Base-by-base conservation (phyloP, 2,888 invertebrate species). In the Hypercompe scribonia region DNA sequence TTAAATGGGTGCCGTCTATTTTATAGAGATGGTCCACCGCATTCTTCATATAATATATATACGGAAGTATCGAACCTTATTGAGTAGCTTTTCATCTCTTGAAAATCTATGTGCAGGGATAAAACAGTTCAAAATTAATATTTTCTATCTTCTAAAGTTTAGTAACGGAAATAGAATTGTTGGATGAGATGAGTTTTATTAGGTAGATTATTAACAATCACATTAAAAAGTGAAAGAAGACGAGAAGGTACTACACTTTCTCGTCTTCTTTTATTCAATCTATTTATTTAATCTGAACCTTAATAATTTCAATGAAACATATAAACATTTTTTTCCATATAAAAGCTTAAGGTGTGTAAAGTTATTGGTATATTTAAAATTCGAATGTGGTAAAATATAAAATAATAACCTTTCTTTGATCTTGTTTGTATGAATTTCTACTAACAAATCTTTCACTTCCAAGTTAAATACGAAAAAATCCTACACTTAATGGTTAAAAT, bases 1-100 rank as follows among this genome's bases (percentile, higher is more conserved):
- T 90, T 84, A 87, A 89, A 88, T 85, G 85, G 86, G 69, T 79
- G 81, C 81, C 81, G 81, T 74, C 77, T 74, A 83, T 82, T 84
- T 77, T 72, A 74, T 70, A 75, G 58, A 83, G 77, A 82, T 81
- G 77, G 70, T 61, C 71, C 74, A 78, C 70, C 46, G 70, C 68
- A 79, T 81, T 82, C 84, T 86, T 84, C 84, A 84, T 84, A 78
- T 78, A 65, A 28, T 18, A 42, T 42, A 42, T 28, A 42, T 28
- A 7, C 42, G 63, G 69, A 65, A 64, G 65, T 65, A 71, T 42
- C 46, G 71, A n/a, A 31, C 34, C 58, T 28, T 1, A 24, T 33
- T 68, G 21, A 64, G 15, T 15, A 18, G 4, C 1, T 18, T 42
- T 42, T 42, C 2, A 21, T 21, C 5, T 46, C 5, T 21, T 21